Percentiles rank a stretch among this genome's conserved stretches.
Evolutionary conservation across 2,797 vertebrate species (phyloP).

Genomic region (Lithobates sylvaticus): DNA sequence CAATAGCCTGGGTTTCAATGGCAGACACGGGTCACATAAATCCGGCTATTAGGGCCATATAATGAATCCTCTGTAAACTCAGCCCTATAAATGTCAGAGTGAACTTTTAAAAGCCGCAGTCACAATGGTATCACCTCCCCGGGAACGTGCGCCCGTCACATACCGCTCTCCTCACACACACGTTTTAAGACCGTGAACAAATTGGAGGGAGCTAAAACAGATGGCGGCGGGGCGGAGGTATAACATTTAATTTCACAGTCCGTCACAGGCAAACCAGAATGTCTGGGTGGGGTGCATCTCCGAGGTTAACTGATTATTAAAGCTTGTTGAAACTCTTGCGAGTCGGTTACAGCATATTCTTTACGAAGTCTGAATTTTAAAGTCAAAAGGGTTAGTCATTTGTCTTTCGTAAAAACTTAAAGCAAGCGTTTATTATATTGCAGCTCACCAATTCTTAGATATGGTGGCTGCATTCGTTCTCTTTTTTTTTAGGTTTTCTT

Average conservation of each 20-base stretch:
- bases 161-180: no score
- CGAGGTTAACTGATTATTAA: neutral
- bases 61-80: neutral
- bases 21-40: neutral
- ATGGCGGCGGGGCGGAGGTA: slow-evolving; percentile 7
- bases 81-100: slow-evolving; percentile 5
- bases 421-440: no score
- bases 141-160: no score
- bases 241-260: slow-evolving; percentile 22
- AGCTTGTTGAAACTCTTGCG: neutral
- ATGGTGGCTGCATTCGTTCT: no score
- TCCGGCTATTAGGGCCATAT: neutral
- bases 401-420: neutral
- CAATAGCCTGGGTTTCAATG: neutral
- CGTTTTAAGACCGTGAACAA: neutral
- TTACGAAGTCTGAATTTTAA: neutral
- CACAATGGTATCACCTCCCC: neutral
- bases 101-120: neutral
- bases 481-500: no score
- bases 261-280: slow-evolving; percentile 21
- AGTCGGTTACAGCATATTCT: neutral
- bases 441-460: no score
- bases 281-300: neutral
- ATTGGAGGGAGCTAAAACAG: slow-evolving; percentile 14
- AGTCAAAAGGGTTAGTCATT: neutral